Conservation (phyloP, 2,797 vertebrate genomes). For the Alauda arvensis region DNA sequence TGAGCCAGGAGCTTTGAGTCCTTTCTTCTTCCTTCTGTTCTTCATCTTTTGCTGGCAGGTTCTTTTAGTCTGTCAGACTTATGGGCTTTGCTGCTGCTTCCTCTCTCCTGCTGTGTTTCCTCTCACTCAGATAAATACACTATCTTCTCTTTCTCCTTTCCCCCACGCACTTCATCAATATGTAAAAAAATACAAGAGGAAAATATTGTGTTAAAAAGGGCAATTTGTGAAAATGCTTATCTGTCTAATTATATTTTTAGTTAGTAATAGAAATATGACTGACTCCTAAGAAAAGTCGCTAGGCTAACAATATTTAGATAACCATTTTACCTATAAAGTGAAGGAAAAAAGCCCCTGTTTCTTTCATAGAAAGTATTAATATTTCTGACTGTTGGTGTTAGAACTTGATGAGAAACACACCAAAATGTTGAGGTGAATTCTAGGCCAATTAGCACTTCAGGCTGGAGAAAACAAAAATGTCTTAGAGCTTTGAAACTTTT, state of each 20-base stretch:
- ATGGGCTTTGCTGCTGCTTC: neutral
- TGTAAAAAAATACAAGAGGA: neutral
- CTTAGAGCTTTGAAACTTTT: neutral
- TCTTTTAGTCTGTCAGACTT: neutral
- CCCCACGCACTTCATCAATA: fast-evolving
- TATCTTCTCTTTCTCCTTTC: neutral
- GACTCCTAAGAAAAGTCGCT: neutral
- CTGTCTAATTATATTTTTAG: neutral
- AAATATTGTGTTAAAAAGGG: neutral
- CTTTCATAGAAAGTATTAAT: neutral
- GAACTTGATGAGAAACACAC: neutral
- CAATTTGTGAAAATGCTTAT: neutral
- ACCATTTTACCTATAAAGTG: neutral
- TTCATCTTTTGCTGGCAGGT: neutral
- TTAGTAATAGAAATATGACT: neutral
- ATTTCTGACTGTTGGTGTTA: neutral
- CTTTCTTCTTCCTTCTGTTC: neutral
- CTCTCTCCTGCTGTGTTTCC: neutral
- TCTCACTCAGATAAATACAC: neutral
- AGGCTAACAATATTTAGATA: neutral
- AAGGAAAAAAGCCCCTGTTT: neutral
- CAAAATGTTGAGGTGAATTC: neutral
- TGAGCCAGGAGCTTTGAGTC: neutral
- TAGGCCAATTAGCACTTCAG: neutral
- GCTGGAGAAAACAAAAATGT: neutral